Conservation (phyloP, 2,888 invertebrate genomes). For the Petrolisthes manimaculis region DNA sequence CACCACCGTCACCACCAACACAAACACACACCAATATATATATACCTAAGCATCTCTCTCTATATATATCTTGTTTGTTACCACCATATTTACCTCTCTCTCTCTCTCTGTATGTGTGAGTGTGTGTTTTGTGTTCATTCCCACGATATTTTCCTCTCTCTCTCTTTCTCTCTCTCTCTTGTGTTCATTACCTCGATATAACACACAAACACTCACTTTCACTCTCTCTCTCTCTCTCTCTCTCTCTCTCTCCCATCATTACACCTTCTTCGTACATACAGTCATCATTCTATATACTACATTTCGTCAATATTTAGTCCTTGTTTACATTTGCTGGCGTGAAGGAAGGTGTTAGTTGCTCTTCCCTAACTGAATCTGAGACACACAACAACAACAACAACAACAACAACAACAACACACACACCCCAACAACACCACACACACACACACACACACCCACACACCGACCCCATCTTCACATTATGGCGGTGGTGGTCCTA, state of each 20-base stretch:
- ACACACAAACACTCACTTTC: constrained; percentile 12
- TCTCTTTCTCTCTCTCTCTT: too few species aligned
- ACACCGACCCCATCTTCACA: not conserved
- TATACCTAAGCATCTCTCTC: too few species aligned
- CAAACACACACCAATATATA: constrained; percentile 9
- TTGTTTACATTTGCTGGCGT: too few species aligned
- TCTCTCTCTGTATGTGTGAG: not conserved
- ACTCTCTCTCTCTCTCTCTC: not conserved
- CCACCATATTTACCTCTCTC: not conserved
- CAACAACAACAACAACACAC: not conserved
- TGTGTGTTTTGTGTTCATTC: too few species aligned
- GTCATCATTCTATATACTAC: not conserved
- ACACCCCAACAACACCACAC: not conserved
- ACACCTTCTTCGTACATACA: not conserved
- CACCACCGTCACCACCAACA: constrained; percentile 13
- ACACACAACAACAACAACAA: not conserved
- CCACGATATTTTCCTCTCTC: too few species aligned
- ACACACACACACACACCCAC: not conserved
- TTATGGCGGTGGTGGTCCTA: not conserved
- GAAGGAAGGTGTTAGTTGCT: too few species aligned
- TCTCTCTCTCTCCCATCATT: constrained; percentile 1
- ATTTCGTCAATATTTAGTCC: too few species aligned
- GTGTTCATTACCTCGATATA: too few species aligned
- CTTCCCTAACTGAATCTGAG: too few species aligned
- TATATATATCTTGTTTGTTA: too few species aligned